A percentile compares a stretch with the other conserved stretches of the same genome.
These are phyloP conservation scores for Drosophila obscura DNA, from an alignment of 1,140 invertebrate genomes.

Conservation along the genomic window DNA sequence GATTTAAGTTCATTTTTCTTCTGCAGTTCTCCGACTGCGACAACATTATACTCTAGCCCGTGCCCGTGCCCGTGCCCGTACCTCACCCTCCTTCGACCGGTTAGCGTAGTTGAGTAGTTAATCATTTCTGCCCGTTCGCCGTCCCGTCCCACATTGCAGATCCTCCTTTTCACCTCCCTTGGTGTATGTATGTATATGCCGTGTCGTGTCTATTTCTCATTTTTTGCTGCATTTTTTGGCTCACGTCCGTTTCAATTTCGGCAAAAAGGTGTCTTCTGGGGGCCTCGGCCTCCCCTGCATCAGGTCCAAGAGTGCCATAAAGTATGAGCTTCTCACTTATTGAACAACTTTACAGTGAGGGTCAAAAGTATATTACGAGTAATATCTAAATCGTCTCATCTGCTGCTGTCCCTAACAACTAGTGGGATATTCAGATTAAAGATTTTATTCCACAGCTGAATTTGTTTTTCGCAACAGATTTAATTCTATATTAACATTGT, in stretches of 20 bases:
- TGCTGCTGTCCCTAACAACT: too few species aligned
- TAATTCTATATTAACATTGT: too few species aligned
- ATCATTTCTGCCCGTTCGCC: conserved; percentile 48
- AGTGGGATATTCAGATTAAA: too few species aligned
- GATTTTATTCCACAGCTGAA: too few species aligned
- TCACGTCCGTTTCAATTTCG: conserved; percentile 57
- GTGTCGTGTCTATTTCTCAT: conserved; percentile 25
- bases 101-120: conserved; percentile 54
- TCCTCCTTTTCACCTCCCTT: neutral
- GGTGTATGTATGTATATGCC: too few species aligned
- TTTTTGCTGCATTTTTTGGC: conserved; percentile 48
- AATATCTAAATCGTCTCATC: too few species aligned
- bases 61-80: conserved; percentile 6
- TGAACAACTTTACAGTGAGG: conserved; percentile 34
- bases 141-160: neutral
- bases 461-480: too few species aligned
- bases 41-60: conserved; percentile 38
- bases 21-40: conserved; percentile 42
- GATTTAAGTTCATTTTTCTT: conserved; percentile 75
- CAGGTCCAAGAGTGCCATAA: conserved; percentile 44
- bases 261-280: conserved; percentile 46
- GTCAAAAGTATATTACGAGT: too few species aligned
- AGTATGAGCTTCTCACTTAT: conserved; percentile 40
- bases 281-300: conserved; percentile 33
- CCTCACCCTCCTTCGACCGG: conserved; percentile 9